Percentiles rank a stretch among this genome's conserved stretches.
Conservation (phyloP, 2,113 vertebrate genomes). For the Himantopus leucocephalus region DNA sequence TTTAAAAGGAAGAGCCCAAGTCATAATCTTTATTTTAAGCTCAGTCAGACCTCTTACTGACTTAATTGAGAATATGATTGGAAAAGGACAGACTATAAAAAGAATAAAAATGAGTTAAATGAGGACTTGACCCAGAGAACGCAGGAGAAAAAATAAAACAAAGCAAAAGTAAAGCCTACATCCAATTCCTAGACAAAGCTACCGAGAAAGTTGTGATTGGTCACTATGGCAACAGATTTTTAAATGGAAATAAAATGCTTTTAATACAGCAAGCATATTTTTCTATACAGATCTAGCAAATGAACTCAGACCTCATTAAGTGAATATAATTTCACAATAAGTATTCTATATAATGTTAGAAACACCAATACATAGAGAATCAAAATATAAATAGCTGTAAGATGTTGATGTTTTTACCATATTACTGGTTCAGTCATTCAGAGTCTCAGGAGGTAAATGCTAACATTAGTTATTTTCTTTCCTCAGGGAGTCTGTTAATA, state of each 20-base stretch:
- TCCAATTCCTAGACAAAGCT: conserved; percentile 27
- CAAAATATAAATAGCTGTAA: background rate
- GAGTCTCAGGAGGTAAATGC: background rate
- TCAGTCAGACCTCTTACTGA: background rate
- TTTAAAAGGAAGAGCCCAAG: background rate
- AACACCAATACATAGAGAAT: background rate
- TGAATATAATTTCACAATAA: background rate
- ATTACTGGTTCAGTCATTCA: background rate
- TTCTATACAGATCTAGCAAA: background rate
- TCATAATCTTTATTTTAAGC: background rate
- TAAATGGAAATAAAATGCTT: conserved; percentile 49
- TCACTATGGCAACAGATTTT: conserved; percentile 63
- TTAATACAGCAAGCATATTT: conserved; percentile 6
- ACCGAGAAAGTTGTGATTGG: conserved; percentile 25
- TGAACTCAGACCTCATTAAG: background rate
- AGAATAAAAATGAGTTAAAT: background rate
- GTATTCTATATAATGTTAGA: background rate
- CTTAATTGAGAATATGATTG: background rate
- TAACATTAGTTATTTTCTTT: conserved; percentile 5
- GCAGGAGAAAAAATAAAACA: background rate
- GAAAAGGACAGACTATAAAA: background rate
- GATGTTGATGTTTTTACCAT: background rate
- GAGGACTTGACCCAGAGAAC: background rate
- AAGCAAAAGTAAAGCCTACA: conserved; percentile 1
- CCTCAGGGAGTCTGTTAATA: conserved; percentile 6